Percentiles rank a stretch among this genome's conserved stretches.
phyloP scores from a whole-genome alignment of 2,888 invertebrate species.

The Oligia latruncula region DNA sequence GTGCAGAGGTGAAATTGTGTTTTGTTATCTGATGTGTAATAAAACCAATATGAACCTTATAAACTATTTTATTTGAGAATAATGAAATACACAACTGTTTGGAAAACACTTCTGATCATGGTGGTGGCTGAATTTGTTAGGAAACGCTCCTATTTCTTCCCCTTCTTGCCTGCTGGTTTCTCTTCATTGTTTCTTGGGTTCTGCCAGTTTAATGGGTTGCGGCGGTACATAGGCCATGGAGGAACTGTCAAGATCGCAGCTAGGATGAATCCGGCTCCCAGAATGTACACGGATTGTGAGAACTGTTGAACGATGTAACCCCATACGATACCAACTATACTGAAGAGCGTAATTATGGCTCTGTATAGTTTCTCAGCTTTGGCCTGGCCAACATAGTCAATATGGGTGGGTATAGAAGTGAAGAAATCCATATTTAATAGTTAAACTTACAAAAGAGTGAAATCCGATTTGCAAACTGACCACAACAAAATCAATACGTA shows the following conservation, averaged over 20 bases:
- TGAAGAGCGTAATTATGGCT: constrained; percentile 97
- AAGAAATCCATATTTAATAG: constrained; percentile 85
- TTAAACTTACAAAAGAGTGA: constrained; percentile 16
- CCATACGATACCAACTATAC: constrained; percentile 97
- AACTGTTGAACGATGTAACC: constrained; percentile 98
- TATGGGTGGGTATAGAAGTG: constrained; percentile 87
- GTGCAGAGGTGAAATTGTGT: constrained; percentile 3
- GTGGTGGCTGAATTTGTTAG: constrained; percentile 17
- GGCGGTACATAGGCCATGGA: constrained; percentile 98
- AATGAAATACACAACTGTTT: constrained; percentile 53
- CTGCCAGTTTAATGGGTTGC: constrained; percentile 97
- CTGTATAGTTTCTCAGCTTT: constrained; percentile 97
- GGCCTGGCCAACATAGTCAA: constrained; percentile 97
- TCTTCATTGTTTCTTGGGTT: constrained; percentile 91
- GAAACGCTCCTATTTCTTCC: constrained; percentile 80
- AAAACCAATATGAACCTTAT: constrained; percentile 66
- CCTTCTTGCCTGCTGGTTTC: constrained; percentile 87
- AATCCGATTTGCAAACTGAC: constrained; percentile 40
- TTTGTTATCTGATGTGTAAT: constrained; percentile 37
- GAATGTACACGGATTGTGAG: constrained; percentile 97
- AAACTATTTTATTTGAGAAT: constrained; percentile 71
- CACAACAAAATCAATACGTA: constrained; percentile 56
- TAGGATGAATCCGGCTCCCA: constrained; percentile 96
- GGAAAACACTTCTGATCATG: constrained; percentile 39
- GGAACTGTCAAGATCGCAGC: constrained; percentile 97